Evolutionary conservation across 2,113 vertebrate species (phyloP).

Genomic region (Rhombomys opimus): DNA sequence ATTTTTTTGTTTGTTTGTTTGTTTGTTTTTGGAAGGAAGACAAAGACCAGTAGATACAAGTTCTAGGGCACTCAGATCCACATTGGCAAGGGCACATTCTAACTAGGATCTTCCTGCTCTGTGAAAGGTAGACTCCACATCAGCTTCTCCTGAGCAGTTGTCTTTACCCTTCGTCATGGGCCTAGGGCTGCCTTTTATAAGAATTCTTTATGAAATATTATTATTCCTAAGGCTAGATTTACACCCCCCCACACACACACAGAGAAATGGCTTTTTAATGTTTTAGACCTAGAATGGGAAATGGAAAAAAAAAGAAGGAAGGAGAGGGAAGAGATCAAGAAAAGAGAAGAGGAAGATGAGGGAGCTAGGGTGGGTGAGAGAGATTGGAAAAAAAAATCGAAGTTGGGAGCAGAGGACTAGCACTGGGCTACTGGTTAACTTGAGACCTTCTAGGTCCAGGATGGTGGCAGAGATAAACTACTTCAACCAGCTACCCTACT

Average conservation of each 20-base stretch:
- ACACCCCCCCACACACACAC: no score
- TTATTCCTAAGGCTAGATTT: background rate
- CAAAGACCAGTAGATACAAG: background rate
- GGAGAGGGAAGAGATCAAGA: background rate
- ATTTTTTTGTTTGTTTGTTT: background rate
- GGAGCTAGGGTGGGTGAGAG: no score
- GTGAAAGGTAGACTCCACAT: background rate
- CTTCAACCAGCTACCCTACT: background rate
- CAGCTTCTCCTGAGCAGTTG: background rate
- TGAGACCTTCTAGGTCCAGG: background rate
- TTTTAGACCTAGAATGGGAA: conserved; percentile 17
- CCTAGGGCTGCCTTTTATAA: background rate
- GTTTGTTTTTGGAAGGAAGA: background rate
- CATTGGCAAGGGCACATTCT: background rate
- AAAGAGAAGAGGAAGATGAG: background rate
- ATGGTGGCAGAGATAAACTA: background rate
- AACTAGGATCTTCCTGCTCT: background rate
- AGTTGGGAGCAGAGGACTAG: background rate
- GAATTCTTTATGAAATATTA: background rate
- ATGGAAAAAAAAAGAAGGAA: background rate
- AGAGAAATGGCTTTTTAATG: background rate
- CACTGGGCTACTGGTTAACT: background rate
- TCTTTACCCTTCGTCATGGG: background rate
- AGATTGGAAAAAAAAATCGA: background rate
- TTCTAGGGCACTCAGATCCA: background rate